These are phyloP conservation scores for Connochaetes taurinus DNA, from an alignment of 2,113 vertebrate species.

Conservation along the genomic window DNA sequence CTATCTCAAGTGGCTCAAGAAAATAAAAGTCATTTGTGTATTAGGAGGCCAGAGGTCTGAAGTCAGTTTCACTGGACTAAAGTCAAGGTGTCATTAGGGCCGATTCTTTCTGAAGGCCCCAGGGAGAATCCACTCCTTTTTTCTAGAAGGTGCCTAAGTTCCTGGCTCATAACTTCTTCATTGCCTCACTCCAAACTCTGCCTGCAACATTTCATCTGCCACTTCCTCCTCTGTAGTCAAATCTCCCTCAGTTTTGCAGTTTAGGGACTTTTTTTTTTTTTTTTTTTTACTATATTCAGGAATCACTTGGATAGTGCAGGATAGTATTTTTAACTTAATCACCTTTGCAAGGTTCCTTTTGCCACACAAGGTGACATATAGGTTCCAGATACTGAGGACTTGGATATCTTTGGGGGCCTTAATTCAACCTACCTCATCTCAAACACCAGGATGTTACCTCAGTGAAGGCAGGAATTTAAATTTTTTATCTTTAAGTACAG, in stretches of 20 bases:
- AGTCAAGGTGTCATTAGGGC: neutral
- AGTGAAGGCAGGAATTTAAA: neutral
- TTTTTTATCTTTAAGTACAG: too few relatives aligned
- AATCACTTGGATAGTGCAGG: too few relatives aligned
- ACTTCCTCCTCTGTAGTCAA: neutral
- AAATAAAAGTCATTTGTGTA: neutral
- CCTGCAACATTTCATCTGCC: neutral
- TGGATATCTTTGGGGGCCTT: neutral
- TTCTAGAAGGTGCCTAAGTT: rapidly evolving
- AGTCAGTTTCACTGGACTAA: neutral
- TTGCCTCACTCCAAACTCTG: neutral
- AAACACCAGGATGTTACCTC: neutral
- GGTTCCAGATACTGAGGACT: neutral
- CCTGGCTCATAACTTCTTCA: neutral
- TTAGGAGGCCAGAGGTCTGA: too few relatives aligned
- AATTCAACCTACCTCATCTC: neutral
- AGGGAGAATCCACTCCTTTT: too few relatives aligned
- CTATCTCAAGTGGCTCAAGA: neutral
- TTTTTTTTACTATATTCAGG: neutral
- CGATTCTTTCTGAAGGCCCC: neutral
- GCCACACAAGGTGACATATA: neutral
- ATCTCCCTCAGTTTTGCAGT: neutral
- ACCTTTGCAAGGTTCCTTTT: neutral
- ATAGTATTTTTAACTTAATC: neutral
- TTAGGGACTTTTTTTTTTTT: neutral